Evolutionary conservation across 2,113 vertebrate species (phyloP).

Genomic region (Climacteris rufus): DNA sequence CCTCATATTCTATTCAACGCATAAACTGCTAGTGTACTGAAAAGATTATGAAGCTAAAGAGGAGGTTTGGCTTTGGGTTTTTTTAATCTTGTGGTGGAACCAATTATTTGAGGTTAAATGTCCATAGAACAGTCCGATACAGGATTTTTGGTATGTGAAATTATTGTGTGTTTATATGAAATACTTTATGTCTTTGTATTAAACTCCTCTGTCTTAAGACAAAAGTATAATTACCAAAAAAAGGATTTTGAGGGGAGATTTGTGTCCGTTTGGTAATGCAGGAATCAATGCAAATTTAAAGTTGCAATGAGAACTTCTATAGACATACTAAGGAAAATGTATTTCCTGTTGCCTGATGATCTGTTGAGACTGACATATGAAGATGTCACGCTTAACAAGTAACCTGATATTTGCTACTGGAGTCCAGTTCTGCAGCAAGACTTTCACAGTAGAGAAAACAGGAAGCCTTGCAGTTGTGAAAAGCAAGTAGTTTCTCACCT

Average conservation of each 20-base stretch:
- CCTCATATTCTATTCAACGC: constrained; percentile 70
- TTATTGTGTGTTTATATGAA: background rate
- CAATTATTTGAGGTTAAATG: constrained; percentile 20
- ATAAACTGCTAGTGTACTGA: constrained; percentile 67
- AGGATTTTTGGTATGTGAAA: background rate
- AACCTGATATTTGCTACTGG: background rate
- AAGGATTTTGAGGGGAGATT: background rate
- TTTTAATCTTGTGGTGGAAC: constrained; percentile 40
- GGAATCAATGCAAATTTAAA: background rate
- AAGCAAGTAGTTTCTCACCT: background rate
- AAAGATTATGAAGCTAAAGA: constrained; percentile 65
- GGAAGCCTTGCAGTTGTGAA: background rate
- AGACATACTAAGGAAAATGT: background rate
- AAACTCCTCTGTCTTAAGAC: background rate
- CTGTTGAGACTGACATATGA: background rate
- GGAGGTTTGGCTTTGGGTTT: background rate
- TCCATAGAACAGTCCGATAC: background rate
- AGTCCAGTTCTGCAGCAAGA: background rate
- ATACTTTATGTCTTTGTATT: background rate
- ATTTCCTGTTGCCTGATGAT: background rate
- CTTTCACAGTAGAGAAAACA: background rate
- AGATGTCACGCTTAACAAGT: background rate
- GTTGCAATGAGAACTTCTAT: background rate
- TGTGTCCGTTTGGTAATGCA: background rate
- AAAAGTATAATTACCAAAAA: background rate